phyloP scores from a whole-genome alignment of 2,888 invertebrate genomes.

The Chloromyia formosa region DNA sequence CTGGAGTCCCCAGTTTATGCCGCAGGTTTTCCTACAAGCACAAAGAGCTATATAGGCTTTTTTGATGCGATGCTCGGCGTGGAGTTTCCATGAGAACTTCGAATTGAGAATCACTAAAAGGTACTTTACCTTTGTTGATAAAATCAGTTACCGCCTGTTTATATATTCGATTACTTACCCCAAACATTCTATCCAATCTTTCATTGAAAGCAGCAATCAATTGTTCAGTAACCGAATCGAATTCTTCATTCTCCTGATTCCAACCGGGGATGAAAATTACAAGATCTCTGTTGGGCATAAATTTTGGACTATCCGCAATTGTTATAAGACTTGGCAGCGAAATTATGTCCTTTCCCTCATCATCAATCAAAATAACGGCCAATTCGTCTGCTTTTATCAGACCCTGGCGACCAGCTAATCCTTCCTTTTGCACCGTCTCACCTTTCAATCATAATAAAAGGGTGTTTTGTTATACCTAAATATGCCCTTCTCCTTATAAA shows the following conservation, averaged over 20 bases:
- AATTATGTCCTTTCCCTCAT: slow-evolving; percentile 16
- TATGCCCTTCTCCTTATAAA: no score
- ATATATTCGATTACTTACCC: no score
- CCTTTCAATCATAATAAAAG: slow-evolving; percentile 9
- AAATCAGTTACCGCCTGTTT: no score
- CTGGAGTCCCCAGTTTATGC: no score
- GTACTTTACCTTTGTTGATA: no score
- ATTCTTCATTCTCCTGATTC: background rate
- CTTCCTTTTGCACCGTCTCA: slow-evolving; percentile 22
- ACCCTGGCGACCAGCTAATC: slow-evolving; percentile 4
- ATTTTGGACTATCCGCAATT: slow-evolving; percentile 5
- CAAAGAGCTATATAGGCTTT: no score
- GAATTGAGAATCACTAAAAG: no score
- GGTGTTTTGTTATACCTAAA: background rate
- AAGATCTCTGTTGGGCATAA: background rate
- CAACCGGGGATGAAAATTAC: slow-evolving; percentile 45
- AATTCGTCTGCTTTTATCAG: slow-evolving; percentile 7
- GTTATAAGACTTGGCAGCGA: background rate
- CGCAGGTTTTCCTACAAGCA: no score
- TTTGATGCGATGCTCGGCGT: no score
- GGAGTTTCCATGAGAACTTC: no score
- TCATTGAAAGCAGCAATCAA: slow-evolving; percentile 32
- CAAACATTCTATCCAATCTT: slow-evolving; percentile 36
- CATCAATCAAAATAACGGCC: slow-evolving; percentile 2
- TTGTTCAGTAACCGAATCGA: slow-evolving; percentile 5